Percentiles rank a stretch among this genome's conserved stretches.
Conservation (phyloP, 53 echinoderm and acorn worm species). For the Crossaster papposus region DNA sequence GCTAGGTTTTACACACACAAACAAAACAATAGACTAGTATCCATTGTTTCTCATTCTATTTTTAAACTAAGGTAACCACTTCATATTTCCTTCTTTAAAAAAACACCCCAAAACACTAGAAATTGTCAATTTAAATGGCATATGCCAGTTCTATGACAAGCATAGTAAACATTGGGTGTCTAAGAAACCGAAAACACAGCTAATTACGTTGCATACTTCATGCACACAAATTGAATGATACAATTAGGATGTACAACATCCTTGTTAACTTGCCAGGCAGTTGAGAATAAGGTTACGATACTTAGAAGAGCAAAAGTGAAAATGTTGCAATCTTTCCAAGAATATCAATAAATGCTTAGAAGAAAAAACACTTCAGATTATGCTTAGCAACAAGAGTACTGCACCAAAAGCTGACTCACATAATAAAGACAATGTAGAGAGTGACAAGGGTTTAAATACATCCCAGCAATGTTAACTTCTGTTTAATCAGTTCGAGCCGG, state of each 20-base stretch:
- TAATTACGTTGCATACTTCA: not conserved
- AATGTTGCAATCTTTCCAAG: not conserved
- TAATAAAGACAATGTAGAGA: not conserved
- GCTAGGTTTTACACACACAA: not conserved
- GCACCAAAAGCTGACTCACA: too few relatives aligned
- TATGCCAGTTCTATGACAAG: not conserved
- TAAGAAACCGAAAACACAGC: not conserved
- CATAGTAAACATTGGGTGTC: not conserved
- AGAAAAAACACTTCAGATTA: too few relatives aligned
- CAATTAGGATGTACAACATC: not conserved
- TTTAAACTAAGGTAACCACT: too few relatives aligned
- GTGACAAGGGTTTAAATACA: not conserved
- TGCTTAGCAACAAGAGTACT: too few relatives aligned
- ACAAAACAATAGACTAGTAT: not conserved
- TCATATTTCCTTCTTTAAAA: too few relatives aligned
- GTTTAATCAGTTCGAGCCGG: too few relatives aligned
- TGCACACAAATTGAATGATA: not conserved
- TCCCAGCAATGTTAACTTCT: not conserved
- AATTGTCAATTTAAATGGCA: not conserved
- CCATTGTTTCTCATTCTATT: not conserved
- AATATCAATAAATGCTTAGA: too few relatives aligned
- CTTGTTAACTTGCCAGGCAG: not conserved
- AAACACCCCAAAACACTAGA: not conserved
- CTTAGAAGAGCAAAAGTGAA: not conserved
- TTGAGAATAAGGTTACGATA: not conserved